Conservation (phyloP, 2,797 vertebrate species). For the Parauchenoglanis ngamensis region DNA sequence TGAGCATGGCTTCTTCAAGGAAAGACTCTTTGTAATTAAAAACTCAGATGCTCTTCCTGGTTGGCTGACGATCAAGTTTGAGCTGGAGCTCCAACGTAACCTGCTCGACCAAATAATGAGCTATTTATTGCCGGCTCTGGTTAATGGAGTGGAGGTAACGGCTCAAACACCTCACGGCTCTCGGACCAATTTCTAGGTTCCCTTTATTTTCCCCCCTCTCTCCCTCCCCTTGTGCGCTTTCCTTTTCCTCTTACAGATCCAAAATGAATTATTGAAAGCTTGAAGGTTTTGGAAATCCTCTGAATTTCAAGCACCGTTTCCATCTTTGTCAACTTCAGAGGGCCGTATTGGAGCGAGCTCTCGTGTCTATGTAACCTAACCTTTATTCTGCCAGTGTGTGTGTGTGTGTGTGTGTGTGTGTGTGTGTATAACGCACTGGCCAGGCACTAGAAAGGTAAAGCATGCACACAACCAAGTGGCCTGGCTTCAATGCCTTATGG, state of each 20-base stretch:
- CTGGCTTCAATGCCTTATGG: slow-evolving; percentile 40
- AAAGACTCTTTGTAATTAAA: slow-evolving; percentile 53
- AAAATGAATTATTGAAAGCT: slow-evolving; percentile 63
- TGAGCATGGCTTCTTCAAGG: slow-evolving; percentile 30
- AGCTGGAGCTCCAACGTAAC: slow-evolving; percentile 42
- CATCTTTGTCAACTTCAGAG: slow-evolving; percentile 64
- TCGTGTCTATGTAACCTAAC: slow-evolving; percentile 58
- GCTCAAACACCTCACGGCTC: slow-evolving; percentile 48
- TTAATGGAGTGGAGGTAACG: slow-evolving; percentile 56
- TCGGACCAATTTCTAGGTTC: slow-evolving; percentile 27
- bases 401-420: slow-evolving; percentile 7
- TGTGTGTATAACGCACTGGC: slow-evolving; percentile 4
- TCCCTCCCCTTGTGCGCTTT: not conserved
- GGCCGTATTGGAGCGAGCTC: slow-evolving; percentile 51
- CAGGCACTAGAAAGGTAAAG: slow-evolving; percentile 14
- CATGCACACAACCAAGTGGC: slow-evolving; percentile 45
- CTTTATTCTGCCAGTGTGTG: slow-evolving; percentile 54
- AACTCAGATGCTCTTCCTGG: slow-evolving; percentile 44
- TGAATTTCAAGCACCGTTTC: slow-evolving; percentile 62
- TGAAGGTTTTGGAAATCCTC: slow-evolving; percentile 61
- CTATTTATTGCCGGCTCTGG: slow-evolving; percentile 54
- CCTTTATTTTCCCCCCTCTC: slow-evolving; percentile 7
- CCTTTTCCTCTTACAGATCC: slow-evolving; percentile 52
- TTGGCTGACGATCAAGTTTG: slow-evolving; percentile 39
- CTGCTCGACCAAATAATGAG: slow-evolving; percentile 51